Conservation (phyloP, 2,888 invertebrate species). For the Ariolimax columbianus region DNA sequence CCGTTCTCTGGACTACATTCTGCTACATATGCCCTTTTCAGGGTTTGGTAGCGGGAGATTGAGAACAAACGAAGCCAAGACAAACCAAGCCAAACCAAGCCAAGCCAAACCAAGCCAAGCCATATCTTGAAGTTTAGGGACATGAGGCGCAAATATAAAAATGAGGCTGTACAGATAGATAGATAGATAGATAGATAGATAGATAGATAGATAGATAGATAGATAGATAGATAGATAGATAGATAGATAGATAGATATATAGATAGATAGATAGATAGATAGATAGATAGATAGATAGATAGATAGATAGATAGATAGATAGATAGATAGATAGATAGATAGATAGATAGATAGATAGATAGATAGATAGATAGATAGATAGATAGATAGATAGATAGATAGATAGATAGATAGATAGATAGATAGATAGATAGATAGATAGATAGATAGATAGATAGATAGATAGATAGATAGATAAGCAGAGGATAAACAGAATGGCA, state of each 20-base stretch:
- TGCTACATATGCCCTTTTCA: too few relatives aligned
- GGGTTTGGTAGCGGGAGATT: too few relatives aligned
- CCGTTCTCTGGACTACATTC: too few relatives aligned
- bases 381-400: constrained; percentile 14
- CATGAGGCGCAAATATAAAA: too few relatives aligned
- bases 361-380: constrained; percentile 4
- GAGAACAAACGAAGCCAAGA: too few relatives aligned
- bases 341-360: constrained; percentile 5
- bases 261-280: not conserved
- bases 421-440: constrained; percentile 14
- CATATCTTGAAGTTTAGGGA: too few relatives aligned
- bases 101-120: too few relatives aligned
- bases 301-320: constrained; percentile 13
- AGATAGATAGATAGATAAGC: too few relatives aligned
- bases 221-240: constrained; percentile 20
- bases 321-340: constrained; percentile 13
- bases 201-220: constrained; percentile 18
- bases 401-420: constrained; percentile 14
- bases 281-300: not conserved
- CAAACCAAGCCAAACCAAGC: too few relatives aligned
- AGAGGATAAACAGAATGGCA: not conserved
- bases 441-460: too few relatives aligned
- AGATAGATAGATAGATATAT: constrained; percentile 21
- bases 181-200: constrained; percentile 18
- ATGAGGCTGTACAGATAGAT: not conserved